These are phyloP conservation scores for Drosophila fungiperda DNA, from an alignment of 2,888 invertebrate species.

Conservation along the genomic window DNA sequence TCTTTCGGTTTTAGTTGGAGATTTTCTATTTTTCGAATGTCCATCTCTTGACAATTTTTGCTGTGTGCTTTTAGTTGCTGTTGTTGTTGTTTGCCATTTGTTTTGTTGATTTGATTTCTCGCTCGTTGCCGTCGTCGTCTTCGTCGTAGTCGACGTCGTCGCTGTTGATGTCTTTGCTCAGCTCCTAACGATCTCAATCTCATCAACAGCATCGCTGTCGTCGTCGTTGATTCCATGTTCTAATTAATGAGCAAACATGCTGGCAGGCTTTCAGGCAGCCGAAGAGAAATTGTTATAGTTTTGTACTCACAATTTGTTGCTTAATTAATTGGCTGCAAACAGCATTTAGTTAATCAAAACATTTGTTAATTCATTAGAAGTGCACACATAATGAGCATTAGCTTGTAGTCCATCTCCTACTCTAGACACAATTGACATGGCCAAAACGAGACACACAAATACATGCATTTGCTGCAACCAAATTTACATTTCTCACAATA, in stretches of 20 bases:
- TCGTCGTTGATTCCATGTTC: constrained; percentile 57
- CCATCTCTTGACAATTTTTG: constrained; percentile 78
- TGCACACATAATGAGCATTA: constrained; percentile 51
- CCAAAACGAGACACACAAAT: constrained; percentile 32
- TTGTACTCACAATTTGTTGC: constrained; percentile 61
- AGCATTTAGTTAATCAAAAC: constrained; percentile 77
- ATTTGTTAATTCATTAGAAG: constrained; percentile 64
- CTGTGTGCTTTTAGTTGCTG: constrained; percentile 49
- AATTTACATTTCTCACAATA: constrained; percentile 20
- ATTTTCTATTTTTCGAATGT: constrained; percentile 80
- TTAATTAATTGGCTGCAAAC: constrained; percentile 72
- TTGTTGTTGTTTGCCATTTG: constrained; percentile 64
- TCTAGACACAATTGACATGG: constrained; percentile 69
- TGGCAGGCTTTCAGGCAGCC: constrained; percentile 24
- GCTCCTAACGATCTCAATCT: constrained; percentile 62
- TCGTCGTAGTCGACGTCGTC: constrained; percentile 9
- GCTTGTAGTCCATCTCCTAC: constrained; percentile 62
- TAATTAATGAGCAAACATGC: constrained; percentile 57
- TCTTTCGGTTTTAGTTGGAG: constrained; percentile 79
- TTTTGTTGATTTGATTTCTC: constrained; percentile 71
- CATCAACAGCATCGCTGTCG: constrained; percentile 30
- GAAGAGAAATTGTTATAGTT: constrained; percentile 64
- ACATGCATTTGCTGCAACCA: background rate
- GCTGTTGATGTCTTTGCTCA: constrained; percentile 52
- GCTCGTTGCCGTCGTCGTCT: constrained; percentile 37